These are phyloP conservation scores for Pristiophorus japonicus DNA, from an alignment of 2,113 vertebrate species.

Conservation along the genomic window DNA sequence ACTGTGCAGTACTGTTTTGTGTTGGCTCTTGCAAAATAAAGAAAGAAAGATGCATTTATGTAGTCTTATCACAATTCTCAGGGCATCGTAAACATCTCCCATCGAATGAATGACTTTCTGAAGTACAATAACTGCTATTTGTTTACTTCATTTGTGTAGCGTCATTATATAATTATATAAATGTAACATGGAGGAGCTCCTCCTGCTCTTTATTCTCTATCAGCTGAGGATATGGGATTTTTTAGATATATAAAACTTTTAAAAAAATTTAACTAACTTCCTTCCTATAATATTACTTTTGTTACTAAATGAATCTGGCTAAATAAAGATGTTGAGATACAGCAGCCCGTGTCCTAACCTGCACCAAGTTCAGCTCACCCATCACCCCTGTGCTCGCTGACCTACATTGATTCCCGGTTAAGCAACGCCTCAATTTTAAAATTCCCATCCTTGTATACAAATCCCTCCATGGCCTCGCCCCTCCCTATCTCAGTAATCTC, in stretches of 20 bases:
- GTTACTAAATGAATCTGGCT: neutral
- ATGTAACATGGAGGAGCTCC: neutral
- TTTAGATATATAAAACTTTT: neutral
- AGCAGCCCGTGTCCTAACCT: too few species aligned
- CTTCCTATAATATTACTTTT: neutral
- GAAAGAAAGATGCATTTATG: neutral
- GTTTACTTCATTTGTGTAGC: neutral
- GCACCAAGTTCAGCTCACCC: too few species aligned
- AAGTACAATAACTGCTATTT: neutral
- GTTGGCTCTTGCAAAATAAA: neutral
- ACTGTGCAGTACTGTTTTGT: neutral
- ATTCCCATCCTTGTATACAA: too few species aligned
- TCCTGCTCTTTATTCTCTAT: neutral
- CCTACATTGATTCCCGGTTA: too few species aligned
- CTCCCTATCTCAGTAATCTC: too few species aligned
- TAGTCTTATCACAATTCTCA: neutral
- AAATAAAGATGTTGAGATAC: neutral
- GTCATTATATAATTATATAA: neutral
- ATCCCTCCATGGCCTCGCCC: too few species aligned
- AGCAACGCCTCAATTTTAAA: too few species aligned
- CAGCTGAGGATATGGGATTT: neutral
- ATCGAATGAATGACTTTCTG: neutral
- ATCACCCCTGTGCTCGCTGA: too few species aligned
- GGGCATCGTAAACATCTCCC: neutral
- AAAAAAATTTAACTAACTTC: neutral